Percentiles rank a stretch among this genome's conserved stretches.
phyloP scores from a whole-genome alignment of 2,113 vertebrate species.

The Talpa occidentalis region DNA sequence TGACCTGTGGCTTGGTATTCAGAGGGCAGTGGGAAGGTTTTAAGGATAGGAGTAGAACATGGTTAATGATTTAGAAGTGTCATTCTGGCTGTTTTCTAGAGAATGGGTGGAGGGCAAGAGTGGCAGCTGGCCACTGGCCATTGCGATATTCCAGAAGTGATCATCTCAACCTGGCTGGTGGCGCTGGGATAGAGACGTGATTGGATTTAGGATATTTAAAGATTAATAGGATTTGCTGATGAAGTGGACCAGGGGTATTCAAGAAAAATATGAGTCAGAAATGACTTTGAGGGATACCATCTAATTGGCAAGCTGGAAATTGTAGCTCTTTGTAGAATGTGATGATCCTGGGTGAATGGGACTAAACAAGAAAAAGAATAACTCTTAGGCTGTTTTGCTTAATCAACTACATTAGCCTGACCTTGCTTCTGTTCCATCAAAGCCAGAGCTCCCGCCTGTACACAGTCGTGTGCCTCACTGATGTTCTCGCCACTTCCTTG shows the following conservation, averaged over 20 bases:
- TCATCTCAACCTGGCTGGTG: not conserved
- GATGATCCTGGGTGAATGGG: not conserved
- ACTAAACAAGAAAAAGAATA: not conserved
- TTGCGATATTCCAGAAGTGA: not conserved
- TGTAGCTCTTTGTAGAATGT: constrained; percentile 6
- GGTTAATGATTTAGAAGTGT: not conserved
- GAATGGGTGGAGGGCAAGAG: not conserved
- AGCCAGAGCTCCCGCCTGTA: not conserved
- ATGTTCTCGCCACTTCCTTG: not conserved
- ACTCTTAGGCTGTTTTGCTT: not conserved
- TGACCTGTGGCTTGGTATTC: not conserved
- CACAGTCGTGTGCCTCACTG: accelerated
- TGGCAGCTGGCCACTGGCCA: not conserved
- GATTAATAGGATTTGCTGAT: constrained; percentile 24
- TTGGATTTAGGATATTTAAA: not conserved
- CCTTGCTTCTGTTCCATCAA: not conserved
- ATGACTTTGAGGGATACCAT: not conserved
- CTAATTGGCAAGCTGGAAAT: not conserved
- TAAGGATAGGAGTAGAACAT: not conserved
- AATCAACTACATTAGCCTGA: not conserved
- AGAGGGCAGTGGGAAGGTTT: not conserved
- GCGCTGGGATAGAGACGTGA: not conserved
- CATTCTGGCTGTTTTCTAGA: not conserved
- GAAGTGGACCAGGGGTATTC: not conserved
- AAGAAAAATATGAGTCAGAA: constrained; percentile 59